Percentiles rank a stretch among this genome's conserved stretches.
phyloP scores from a whole-genome alignment of 2,888 invertebrate species.

The Thyatira batis region DNA sequence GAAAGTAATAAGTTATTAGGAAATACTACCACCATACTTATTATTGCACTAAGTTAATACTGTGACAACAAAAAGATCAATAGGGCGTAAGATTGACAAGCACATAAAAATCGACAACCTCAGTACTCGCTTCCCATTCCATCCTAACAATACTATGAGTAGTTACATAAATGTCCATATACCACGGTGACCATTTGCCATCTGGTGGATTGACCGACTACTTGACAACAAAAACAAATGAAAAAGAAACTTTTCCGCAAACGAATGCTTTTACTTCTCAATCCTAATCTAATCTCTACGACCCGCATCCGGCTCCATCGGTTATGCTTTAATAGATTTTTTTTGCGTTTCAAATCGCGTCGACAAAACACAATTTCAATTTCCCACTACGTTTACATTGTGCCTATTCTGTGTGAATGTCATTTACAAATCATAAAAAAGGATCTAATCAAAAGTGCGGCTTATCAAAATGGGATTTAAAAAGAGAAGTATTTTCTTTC shows the following conservation, averaged over 20 bases:
- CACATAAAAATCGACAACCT: too few relatives aligned
- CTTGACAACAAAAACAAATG: too few relatives aligned
- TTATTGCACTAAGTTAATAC: too few relatives aligned
- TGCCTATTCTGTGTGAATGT: constrained; percentile 50
- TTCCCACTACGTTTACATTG: constrained; percentile 54
- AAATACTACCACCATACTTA: too few relatives aligned
- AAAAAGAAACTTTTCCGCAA: not conserved
- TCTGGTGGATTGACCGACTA: too few relatives aligned
- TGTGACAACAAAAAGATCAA: too few relatives aligned
- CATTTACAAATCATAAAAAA: constrained; percentile 60
- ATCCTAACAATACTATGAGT: too few relatives aligned
- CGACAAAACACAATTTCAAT: constrained; percentile 52
- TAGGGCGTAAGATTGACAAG: too few relatives aligned
- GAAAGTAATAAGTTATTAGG: too few relatives aligned
- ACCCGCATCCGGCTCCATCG: constrained; percentile 19
- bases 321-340: constrained; percentile 34
- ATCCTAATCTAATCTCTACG: constrained; percentile 24
- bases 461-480: constrained; percentile 45
- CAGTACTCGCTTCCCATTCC: too few relatives aligned
- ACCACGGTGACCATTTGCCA: too few relatives aligned
- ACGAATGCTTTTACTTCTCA: constrained; percentile 8
- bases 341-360: constrained; percentile 42
- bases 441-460: constrained; percentile 42
- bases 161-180: too few relatives aligned
- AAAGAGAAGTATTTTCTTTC: constrained; percentile 48